Evolutionary conservation across 2,113 vertebrate species (phyloP).

Genomic region (Dasyurus viverrinus): DNA sequence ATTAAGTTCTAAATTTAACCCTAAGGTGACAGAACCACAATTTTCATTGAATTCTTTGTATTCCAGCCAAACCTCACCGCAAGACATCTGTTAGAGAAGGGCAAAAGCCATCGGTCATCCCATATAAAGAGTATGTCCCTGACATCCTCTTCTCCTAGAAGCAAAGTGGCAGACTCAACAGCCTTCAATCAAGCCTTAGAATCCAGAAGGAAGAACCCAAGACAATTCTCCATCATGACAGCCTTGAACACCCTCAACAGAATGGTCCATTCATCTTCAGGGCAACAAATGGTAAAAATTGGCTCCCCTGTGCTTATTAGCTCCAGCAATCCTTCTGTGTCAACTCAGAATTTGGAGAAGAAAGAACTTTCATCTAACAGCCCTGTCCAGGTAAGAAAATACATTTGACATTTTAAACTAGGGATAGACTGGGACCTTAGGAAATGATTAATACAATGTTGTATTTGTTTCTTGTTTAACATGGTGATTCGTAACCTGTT

Average conservation of each 20-base stretch:
- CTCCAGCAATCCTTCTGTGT: conserved; percentile 86
- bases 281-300: conserved; percentile 80
- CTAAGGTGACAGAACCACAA: conserved; percentile 3
- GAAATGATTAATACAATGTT: background rate
- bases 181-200: conserved; percentile 80
- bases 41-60: conserved; percentile 50
- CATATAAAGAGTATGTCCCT: conserved; percentile 71
- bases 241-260: conserved; percentile 87
- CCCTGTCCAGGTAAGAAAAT: conserved; percentile 86
- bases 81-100: conserved; percentile 89
- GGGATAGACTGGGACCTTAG: background rate
- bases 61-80: conserved; percentile 88
- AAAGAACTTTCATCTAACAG: conserved; percentile 72
- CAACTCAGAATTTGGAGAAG: conserved; percentile 79
- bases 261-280: conserved; percentile 81
- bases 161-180: conserved; percentile 30
- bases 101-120: conserved; percentile 78
- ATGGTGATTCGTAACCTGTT: background rate
- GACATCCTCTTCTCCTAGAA: conserved; percentile 76
- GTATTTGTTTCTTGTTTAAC: background rate
- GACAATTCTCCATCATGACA: conserved; percentile 86
- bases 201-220: conserved; percentile 81
- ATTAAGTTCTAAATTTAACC: background rate
- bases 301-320: conserved; percentile 86
- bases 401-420: background rate